A percentile compares a stretch with the other conserved stretches of the same genome.
These are phyloP conservation scores for Anseranas semipalmata DNA, from an alignment of 2,113 vertebrate genomes.

Conservation along the genomic window DNA sequence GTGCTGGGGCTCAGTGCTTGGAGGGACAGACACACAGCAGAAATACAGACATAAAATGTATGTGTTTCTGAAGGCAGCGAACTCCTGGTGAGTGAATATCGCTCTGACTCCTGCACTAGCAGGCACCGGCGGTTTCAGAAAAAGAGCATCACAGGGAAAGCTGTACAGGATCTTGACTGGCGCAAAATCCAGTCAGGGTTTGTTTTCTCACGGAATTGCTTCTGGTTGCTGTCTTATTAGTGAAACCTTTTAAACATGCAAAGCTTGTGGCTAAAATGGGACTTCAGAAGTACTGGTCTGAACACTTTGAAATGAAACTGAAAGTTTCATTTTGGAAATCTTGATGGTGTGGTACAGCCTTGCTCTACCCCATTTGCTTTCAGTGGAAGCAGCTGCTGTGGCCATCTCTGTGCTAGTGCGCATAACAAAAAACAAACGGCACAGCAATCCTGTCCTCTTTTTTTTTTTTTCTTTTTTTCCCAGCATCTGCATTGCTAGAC, in stretches of 20 bases:
- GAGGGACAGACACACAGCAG: neutral
- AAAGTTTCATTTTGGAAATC: neutral
- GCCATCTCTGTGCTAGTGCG: neutral
- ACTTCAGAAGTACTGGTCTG: conserved; percentile 32
- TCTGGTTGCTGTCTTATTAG: neutral
- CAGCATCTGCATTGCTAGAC: neutral
- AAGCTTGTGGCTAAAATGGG: neutral
- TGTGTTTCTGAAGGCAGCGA: neutral
- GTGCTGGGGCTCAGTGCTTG: neutral
- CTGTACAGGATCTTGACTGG: neutral
- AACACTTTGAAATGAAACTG: conserved; percentile 15
- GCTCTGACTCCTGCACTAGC: neutral
- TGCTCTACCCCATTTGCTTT: neutral
- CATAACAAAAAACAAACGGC: neutral
- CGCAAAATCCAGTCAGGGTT: neutral
- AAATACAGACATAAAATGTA: neutral
- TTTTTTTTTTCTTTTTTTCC: neutral
- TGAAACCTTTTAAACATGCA: conserved; percentile 42
- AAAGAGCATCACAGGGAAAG: neutral
- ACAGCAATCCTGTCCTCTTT: neutral
- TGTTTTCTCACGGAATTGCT: neutral
- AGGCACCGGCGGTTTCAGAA: fast-evolving
- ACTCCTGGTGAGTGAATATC: neutral
- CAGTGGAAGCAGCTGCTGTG: fast-evolving
- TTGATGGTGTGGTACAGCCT: neutral